Conservation (phyloP, 2,797 vertebrate species). For the Gymnoscopelus microlampas region DNA sequence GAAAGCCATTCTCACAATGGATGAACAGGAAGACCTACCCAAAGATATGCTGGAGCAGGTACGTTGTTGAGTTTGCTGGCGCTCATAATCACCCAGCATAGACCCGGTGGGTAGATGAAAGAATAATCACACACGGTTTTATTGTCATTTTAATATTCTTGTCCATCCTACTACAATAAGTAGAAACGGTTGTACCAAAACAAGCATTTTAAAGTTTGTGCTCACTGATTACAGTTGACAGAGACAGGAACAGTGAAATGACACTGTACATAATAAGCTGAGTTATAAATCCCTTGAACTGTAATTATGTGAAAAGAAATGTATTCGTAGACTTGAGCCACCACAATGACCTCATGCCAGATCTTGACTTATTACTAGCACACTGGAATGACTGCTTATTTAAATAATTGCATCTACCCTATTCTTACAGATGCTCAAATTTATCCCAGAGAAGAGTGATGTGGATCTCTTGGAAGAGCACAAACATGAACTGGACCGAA, state of each 20-base stretch:
- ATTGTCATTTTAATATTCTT: too few species aligned
- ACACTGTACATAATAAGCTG: background rate
- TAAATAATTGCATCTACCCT: background rate
- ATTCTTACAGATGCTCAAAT: conserved; percentile 92
- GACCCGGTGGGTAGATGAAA: background rate
- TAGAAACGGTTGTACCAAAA: too few species aligned
- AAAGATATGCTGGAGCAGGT: conserved; percentile 99
- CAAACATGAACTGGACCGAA: conserved; percentile 95
- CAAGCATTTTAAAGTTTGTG: background rate
- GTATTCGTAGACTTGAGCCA: background rate
- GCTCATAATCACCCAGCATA: background rate
- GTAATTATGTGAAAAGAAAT: background rate
- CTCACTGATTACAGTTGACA: background rate
- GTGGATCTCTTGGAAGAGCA: conserved; percentile 96
- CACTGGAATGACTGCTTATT: background rate
- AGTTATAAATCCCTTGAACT: background rate
- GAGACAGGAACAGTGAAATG: background rate
- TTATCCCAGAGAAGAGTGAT: conserved; percentile 96
- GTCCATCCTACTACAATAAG: too few species aligned
- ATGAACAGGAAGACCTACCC: conserved; percentile 97
- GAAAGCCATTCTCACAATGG: conserved; percentile 96
- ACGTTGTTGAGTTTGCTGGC: background rate
- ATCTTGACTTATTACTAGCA: background rate
- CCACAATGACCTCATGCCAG: background rate
- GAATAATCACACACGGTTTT: background rate